Base-by-base conservation (phyloP, 1,140 invertebrate genomes). In the Caenorhabditis remanei region DNA sequence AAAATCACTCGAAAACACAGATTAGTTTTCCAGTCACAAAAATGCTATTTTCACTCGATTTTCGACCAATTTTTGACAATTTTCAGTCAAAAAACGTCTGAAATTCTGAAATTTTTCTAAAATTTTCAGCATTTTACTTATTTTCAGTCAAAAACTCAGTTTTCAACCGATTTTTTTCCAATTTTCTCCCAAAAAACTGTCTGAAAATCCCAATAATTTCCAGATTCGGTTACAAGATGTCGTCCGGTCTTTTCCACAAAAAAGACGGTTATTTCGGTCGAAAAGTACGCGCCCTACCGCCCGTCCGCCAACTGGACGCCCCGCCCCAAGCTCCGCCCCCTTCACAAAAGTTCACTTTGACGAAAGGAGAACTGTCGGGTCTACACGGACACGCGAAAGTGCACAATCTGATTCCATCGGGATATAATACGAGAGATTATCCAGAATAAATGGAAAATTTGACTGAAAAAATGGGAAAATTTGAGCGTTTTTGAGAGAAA, bases 221-320 rank as follows among this genome's bases (percentile, higher is more conserved):
- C 55, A 85, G 87, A 79, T 92, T 93, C 85, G 91, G 91, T 21
- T 92, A 90, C 85, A 91, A 90, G 65, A 90, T 94, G 97, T 46
- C 97, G 96, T 3, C 94, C 96, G 98, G 98, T n/a, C 94, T 96
- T 32, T 98, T 96, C 96, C 96, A 99, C 85, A 94, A 96, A 13
- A 99, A 99, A 93, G 95, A 95, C 87, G 97, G 97, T 13, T 94
- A 95, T 87, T 95, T 95, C 93, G 98, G 98, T 13, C 94, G 97
- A 16, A 99, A 99, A 94, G 95, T 98, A 58, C 94, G 94, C 87
- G 93, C 94, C 19, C 95, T 95, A 24, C 95, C 95, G 11, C 87
- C 89, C 5, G 91, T 91, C 19, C 87, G 91, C 1, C 71, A 84
- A 5, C 86, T 92, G 53, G 90, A 90, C 58, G 87, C 84, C 13